Conservation (phyloP, 37 sponge, comb jelly and placozoan genomes). For the Bolinopsis microptera region DNA sequence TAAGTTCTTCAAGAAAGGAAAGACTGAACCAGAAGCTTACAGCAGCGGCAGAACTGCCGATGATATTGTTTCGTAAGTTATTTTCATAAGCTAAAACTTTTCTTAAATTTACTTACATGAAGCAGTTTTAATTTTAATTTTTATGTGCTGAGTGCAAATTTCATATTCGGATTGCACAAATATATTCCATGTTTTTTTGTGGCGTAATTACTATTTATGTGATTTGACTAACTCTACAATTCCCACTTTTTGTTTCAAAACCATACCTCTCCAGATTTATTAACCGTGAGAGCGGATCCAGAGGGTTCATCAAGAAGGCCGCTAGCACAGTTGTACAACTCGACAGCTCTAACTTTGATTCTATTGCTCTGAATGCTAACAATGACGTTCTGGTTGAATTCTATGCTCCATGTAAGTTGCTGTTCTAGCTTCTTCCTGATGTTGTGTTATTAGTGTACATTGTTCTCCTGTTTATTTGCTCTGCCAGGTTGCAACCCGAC, state of each 20-base stretch:
- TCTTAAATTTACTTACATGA: background rate
- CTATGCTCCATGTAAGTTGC: conserved; percentile 92
- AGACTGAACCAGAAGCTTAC: conserved; percentile 68
- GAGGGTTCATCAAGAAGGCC: conserved; percentile 73
- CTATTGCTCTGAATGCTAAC: conserved; percentile 72
- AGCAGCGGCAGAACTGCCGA: conserved; percentile 88
- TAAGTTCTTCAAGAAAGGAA: conserved; percentile 90
- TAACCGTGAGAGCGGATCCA: conserved; percentile 76
- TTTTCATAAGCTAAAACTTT: background rate
- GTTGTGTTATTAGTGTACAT: background rate
- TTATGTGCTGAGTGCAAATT: background rate
- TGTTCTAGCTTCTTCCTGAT: background rate
- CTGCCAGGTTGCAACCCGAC: too few species aligned
- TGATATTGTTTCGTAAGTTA: conserved; percentile 77
- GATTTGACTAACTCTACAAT: too few species aligned
- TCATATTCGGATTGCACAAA: background rate
- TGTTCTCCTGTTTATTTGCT: background rate
- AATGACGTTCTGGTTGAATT: conserved; percentile 98
- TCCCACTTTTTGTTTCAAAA: too few species aligned
- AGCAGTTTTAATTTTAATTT: background rate
- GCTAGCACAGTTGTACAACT: conserved; percentile 79
- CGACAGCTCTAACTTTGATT: conserved; percentile 79
- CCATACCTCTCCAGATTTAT: conserved; percentile 70
- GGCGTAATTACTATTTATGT: too few species aligned
- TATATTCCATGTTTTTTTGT: too few species aligned